phyloP scores from a whole-genome alignment of 1,140 invertebrate species.

The Leptinotarsa texana region DNA sequence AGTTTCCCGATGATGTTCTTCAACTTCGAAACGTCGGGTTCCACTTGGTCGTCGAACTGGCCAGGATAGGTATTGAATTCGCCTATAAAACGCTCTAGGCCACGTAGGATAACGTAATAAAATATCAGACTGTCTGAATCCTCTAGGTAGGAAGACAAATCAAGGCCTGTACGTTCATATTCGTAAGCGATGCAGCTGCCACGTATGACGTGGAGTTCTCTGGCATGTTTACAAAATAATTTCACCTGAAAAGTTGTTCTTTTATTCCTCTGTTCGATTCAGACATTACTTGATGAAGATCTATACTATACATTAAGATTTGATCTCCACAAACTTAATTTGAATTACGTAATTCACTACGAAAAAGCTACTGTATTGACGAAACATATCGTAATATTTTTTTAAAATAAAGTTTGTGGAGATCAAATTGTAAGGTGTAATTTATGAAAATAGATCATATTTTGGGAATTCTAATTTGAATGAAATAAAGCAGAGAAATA shows the following conservation, averaged over 20 bases:
- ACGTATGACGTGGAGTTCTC: constrained; percentile 76
- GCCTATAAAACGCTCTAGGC: constrained; percentile 85
- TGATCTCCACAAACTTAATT: too few relatives aligned
- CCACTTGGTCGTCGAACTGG: constrained; percentile 79
- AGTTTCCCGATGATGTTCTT: constrained; percentile 62
- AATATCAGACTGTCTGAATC: constrained; percentile 84
- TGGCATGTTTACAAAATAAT: constrained; percentile 83
- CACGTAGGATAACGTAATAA: constrained; percentile 89
- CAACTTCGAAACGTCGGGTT: constrained; percentile 45
- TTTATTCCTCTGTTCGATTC: too few relatives aligned
- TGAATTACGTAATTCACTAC: too few relatives aligned
- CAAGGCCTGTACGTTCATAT: constrained; percentile 58
- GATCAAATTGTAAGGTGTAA: too few relatives aligned
- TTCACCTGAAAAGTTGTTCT: constrained; percentile 58
- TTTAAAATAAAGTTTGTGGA: too few relatives aligned
- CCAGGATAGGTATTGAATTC: constrained; percentile 92
- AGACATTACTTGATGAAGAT: too few relatives aligned
- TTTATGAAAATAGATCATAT: too few relatives aligned
- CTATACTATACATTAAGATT: too few relatives aligned
- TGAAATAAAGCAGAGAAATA: too few relatives aligned
- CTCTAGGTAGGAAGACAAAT: constrained; percentile 60
- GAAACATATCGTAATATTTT: too few relatives aligned
- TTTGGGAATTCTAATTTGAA: too few relatives aligned
- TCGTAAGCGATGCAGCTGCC: constrained; percentile 82
- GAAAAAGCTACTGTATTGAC: too few relatives aligned